Percentiles rank a stretch among this genome's conserved stretches.
phyloP scores from a whole-genome alignment of 2,113 vertebrate genomes.

The Cheilinus undulatus region DNA sequence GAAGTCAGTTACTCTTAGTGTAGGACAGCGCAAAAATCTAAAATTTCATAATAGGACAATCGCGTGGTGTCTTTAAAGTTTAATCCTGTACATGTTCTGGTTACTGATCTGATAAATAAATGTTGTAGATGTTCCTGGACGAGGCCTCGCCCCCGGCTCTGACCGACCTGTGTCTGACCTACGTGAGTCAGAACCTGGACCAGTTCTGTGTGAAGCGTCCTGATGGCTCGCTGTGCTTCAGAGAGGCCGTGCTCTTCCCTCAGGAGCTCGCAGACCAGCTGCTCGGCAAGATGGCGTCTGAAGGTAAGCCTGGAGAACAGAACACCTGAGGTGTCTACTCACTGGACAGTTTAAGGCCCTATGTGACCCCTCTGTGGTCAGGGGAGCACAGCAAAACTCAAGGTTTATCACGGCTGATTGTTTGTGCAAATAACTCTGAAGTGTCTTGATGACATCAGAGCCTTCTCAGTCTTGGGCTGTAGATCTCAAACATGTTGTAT shows the following conservation, averaged over 20 bases:
- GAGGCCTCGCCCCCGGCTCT: slow-evolving; percentile 93
- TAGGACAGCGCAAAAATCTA: too few relatives aligned
- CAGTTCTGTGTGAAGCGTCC: slow-evolving; percentile 92
- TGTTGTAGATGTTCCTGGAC: slow-evolving; percentile 81
- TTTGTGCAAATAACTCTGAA: too few relatives aligned
- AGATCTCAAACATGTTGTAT: too few relatives aligned
- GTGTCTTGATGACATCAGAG: too few relatives aligned
- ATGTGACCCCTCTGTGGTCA: too few relatives aligned
- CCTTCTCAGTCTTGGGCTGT: too few relatives aligned
- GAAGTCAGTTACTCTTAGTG: too few relatives aligned
- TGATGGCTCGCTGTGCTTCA: slow-evolving; percentile 93
- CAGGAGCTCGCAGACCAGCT: slow-evolving; percentile 97
- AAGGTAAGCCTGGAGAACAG: slow-evolving; percentile 84
- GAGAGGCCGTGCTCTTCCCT: slow-evolving; percentile 95
- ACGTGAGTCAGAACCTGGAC: slow-evolving; percentile 92
- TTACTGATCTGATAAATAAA: background rate
- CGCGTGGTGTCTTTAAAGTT: too few relatives aligned
- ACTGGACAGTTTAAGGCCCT: too few relatives aligned
- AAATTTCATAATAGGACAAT: too few relatives aligned
- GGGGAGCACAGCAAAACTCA: too few relatives aligned
- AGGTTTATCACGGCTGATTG: too few relatives aligned
- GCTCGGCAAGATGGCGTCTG: slow-evolving; percentile 94
- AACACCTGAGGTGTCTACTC: background rate
- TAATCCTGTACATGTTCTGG: background rate
- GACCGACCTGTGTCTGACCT: slow-evolving; percentile 94